A percentile compares a stretch with the other conserved stretches of the same genome.
Conservation (phyloP, 2,113 vertebrate genomes). For the Ptilonorhynchus violaceus region DNA sequence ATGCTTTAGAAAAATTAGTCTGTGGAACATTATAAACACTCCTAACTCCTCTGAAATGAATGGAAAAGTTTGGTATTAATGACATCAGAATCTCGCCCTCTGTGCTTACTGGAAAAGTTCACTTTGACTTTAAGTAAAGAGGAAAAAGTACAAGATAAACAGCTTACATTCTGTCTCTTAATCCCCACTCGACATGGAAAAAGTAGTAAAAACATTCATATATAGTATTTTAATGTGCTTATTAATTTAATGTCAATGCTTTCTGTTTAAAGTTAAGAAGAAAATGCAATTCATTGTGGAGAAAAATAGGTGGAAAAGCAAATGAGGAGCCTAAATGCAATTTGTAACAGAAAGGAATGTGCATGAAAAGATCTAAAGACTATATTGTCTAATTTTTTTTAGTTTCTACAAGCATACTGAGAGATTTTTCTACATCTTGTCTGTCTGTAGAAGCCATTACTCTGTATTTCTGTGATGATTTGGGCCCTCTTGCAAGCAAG, state of each 20-base stretch:
- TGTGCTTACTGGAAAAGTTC: not conserved
- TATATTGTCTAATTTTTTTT: conserved; percentile 45
- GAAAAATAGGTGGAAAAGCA: not conserved
- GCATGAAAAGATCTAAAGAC: not conserved
- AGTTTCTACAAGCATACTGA: conserved; percentile 60
- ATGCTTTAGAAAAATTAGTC: not conserved
- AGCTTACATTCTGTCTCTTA: not conserved
- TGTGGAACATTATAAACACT: not conserved
- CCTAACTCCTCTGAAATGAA: not conserved
- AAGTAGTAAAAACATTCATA: not conserved
- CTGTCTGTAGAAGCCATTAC: conserved; percentile 62
- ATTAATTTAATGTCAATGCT: not conserved
- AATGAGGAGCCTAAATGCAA: not conserved
- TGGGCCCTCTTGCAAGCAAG: not conserved
- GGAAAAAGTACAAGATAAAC: not conserved
- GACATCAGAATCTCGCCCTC: not conserved
- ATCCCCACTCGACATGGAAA: not conserved
- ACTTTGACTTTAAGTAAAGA: not conserved
- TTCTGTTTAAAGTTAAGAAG: not conserved
- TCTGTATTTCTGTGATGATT: conserved; percentile 46
- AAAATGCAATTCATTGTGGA: not conserved
- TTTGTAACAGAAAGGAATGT: not conserved
- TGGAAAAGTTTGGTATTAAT: not conserved
- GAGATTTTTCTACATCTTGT: conserved; percentile 44
- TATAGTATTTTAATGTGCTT: not conserved